A percentile compares a stretch with the other conserved stretches of the same genome.
Conservation (phyloP, 2,888 invertebrate species). For the Eudemis profundana region DNA sequence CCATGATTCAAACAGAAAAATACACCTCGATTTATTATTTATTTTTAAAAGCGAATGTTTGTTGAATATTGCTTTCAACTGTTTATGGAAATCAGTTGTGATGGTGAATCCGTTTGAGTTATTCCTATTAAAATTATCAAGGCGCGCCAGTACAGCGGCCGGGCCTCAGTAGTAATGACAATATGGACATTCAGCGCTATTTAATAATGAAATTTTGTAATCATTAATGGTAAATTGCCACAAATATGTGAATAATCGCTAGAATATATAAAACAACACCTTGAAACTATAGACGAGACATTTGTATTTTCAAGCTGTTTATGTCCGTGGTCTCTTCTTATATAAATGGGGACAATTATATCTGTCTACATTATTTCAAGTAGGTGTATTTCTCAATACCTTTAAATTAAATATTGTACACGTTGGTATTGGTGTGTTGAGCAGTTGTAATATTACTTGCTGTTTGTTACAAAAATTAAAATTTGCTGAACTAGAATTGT, state of each 20-base stretch:
- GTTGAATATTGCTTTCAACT: neutral
- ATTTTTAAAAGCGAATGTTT: neutral
- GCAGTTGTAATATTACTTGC: slow-evolving; percentile 65
- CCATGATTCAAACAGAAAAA: slow-evolving; percentile 31
- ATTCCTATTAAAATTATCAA: slow-evolving; percentile 59
- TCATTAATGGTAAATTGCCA: slow-evolving; percentile 64
- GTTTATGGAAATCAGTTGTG: slow-evolving; percentile 3
- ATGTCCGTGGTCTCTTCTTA: slow-evolving; percentile 43
- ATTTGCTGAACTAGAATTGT: slow-evolving; percentile 60
- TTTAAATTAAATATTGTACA: slow-evolving; percentile 51
- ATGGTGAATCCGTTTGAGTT: slow-evolving; percentile 64
- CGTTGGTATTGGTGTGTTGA: slow-evolving; percentile 63
- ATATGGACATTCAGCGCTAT: slow-evolving; percentile 77
- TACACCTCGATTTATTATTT: neutral
- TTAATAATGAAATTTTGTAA: slow-evolving; percentile 69
- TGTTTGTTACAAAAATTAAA: slow-evolving; percentile 61
- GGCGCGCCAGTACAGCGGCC: slow-evolving; percentile 56
- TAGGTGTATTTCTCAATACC: slow-evolving; percentile 42
- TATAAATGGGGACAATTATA: slow-evolving; percentile 43
- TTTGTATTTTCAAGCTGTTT: slow-evolving; percentile 43
- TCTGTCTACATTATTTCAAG: slow-evolving; percentile 44
- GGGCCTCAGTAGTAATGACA: slow-evolving; percentile 79
- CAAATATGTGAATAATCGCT: slow-evolving; percentile 70
- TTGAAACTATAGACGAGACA: slow-evolving; percentile 42
- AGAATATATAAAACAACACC: slow-evolving; percentile 55